A percentile compares a stretch with the other conserved stretches of the same genome.
Evolutionary conservation across 2,113 vertebrate genomes (phyloP).

Genomic region (Rhineura floridana): DNA sequence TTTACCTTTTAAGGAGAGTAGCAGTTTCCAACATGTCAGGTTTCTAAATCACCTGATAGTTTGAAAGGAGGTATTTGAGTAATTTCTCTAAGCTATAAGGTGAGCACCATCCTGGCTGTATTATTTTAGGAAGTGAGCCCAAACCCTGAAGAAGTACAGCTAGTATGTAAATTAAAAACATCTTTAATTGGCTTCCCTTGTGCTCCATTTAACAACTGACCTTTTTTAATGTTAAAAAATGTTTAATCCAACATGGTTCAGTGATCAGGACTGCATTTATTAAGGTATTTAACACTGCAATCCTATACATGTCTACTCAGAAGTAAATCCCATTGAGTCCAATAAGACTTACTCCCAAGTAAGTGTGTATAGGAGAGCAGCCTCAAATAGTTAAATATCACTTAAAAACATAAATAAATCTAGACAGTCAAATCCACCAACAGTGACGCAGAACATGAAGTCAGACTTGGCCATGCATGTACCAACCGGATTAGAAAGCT

Average conservation of each 20-base stretch:
- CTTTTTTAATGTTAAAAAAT: background rate
- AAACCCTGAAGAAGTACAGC: constrained; percentile 9
- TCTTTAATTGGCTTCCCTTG: constrained; percentile 43
- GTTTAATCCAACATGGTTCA: constrained; percentile 3
- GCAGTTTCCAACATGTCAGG: background rate
- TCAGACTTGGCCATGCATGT: background rate
- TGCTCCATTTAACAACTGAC: constrained; percentile 26
- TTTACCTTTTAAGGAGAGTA: constrained; percentile 24
- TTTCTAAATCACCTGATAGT: constrained; percentile 28
- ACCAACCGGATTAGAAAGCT: background rate
- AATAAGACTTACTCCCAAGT: background rate
- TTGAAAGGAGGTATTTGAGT: constrained; percentile 30
- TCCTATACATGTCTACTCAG: background rate
- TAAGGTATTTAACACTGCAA: background rate
- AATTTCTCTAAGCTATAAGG: constrained; percentile 40
- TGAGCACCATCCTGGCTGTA: constrained; percentile 3
- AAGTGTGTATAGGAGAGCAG: background rate
- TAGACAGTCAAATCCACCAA: background rate
- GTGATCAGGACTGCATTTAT: background rate
- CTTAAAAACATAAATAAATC: background rate
- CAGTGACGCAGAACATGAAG: no score
- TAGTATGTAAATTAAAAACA: constrained; percentile 35
- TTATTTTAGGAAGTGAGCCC: constrained; percentile 22
- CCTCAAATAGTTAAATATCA: background rate
- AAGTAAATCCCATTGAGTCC: no score